A percentile compares a stretch with the other conserved stretches of the same genome.
phyloP scores from a whole-genome alignment of 2,113 vertebrate genomes.

The Hippocampus mohnikei region DNA sequence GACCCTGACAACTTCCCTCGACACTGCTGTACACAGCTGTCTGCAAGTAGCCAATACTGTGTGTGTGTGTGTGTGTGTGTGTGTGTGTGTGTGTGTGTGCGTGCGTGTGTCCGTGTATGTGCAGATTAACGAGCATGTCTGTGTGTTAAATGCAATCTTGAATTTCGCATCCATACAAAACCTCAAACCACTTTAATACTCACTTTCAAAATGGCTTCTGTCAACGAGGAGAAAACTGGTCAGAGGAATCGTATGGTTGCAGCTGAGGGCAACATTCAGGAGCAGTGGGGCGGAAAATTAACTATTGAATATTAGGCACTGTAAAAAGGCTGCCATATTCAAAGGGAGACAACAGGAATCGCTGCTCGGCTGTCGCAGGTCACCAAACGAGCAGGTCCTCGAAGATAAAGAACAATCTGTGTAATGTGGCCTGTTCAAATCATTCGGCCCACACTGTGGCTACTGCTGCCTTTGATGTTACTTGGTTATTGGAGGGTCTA shows the following conservation, averaged over 20 bases:
- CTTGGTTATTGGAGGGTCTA: slow-evolving; percentile 44
- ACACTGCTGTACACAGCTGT: slow-evolving; percentile 34
- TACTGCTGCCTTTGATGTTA: slow-evolving; percentile 59
- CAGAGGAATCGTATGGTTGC: slow-evolving; percentile 32
- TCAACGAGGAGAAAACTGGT: slow-evolving; percentile 32
- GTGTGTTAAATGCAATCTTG: slow-evolving; percentile 2
- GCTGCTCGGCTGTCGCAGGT: slow-evolving; percentile 28
- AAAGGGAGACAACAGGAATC: slow-evolving; percentile 32
- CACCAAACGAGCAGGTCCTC: slow-evolving; percentile 25
- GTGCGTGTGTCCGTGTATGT: not conserved
- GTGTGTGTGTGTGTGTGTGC: not conserved
- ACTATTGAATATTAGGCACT: slow-evolving; percentile 58
- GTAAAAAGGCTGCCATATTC: slow-evolving; percentile 50
- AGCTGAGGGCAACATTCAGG: slow-evolving; percentile 49
- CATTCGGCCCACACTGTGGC: slow-evolving; percentile 40
- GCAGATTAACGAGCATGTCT: slow-evolving; percentile 3
- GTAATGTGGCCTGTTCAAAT: slow-evolving; percentile 47
- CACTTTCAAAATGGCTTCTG: slow-evolving; percentile 54
- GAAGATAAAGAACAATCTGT: slow-evolving; percentile 36
- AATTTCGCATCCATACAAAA: slow-evolving; percentile 14
- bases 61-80: not conserved
- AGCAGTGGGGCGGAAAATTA: slow-evolving; percentile 61
- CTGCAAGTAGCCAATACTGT: slow-evolving; percentile 14
- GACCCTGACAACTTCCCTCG: slow-evolving; percentile 27
- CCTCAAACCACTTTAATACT: slow-evolving; percentile 10